Conservation (phyloP, 2,113 vertebrate genomes). For the Cygnus buccinator region DNA sequence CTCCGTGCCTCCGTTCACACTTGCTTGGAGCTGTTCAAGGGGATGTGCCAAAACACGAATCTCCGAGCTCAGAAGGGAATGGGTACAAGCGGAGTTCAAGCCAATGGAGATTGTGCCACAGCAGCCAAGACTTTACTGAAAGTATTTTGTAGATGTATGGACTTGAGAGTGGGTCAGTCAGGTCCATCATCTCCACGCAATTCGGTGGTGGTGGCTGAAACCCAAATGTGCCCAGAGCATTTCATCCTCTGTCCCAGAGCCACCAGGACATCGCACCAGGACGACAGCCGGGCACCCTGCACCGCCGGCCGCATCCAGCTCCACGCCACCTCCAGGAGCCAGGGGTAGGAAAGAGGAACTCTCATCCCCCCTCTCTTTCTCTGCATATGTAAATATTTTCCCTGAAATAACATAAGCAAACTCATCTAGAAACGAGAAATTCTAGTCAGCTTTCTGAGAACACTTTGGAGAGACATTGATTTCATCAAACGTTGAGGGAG, state of each 20-base stretch:
- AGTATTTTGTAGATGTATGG: not conserved
- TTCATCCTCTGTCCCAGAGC: not conserved
- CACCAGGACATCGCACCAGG: too few species aligned
- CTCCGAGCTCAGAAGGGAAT: constrained; percentile 8
- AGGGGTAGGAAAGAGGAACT: constrained; percentile 2
- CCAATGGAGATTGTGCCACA: not conserved
- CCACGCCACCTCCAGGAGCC: not conserved
- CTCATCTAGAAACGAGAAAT: constrained; percentile 38
- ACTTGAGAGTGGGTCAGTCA: not conserved
- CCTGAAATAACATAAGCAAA: not conserved
- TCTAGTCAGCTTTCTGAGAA: not conserved
- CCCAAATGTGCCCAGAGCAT: not conserved
- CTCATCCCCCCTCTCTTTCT: not conserved
- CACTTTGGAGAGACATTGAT: not conserved
- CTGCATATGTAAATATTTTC: not conserved
- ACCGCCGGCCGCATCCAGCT: accelerated
- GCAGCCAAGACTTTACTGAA: not conserved
- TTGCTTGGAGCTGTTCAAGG: constrained; percentile 9
- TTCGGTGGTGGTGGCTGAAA: too few species aligned
- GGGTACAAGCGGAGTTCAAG: not conserved
- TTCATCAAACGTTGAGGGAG: not conserved
- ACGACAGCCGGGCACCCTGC: too few species aligned
- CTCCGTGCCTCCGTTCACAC: not conserved
- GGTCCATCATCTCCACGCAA: not conserved
- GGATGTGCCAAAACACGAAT: constrained; percentile 19